Percentiles rank a stretch among this genome's conserved stretches.
Conservation (phyloP, 2,888 invertebrate species). For the Xestia xanthographa region DNA sequence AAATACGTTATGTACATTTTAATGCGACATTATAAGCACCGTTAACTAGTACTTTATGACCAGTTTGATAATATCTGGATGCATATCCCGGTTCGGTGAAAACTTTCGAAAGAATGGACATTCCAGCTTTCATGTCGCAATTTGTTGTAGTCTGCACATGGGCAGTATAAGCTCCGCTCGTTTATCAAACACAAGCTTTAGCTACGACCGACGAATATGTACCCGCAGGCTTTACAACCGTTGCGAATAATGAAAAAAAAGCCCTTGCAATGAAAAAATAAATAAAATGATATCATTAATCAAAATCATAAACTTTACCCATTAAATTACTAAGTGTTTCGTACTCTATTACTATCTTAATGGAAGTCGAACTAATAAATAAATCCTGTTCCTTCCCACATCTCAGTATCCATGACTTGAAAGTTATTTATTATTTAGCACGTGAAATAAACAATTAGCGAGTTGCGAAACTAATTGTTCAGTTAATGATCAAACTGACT, state of each 20-base stretch:
- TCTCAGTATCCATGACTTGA: conserved; percentile 2
- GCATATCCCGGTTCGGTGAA: conserved; percentile 66
- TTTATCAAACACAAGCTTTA: conserved; percentile 32
- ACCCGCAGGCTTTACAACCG: neutral
- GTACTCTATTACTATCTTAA: neutral
- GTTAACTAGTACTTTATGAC: conserved; percentile 75
- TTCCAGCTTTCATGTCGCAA: conserved; percentile 41
- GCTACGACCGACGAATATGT: neutral
- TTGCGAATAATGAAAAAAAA: neutral
- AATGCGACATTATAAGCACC: conserved; percentile 80
- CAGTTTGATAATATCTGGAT: conserved; percentile 74
- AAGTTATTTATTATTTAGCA: conserved; percentile 41
- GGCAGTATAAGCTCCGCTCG: conserved; percentile 1
- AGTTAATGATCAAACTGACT: conserved; percentile 69
- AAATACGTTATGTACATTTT: conserved; percentile 81
- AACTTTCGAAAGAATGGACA: conserved; percentile 69
- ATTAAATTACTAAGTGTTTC: neutral
- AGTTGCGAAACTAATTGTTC: conserved; percentile 70
- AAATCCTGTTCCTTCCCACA: neutral
- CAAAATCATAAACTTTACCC: neutral
- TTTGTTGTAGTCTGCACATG: conserved; percentile 27
- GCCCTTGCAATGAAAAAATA: neutral
- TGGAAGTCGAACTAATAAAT: conserved; percentile 23
- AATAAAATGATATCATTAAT: neutral
- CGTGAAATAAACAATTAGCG: conserved; percentile 56